Percentiles rank a stretch among this genome's conserved stretches.
phyloP scores from a whole-genome alignment of 2,797 vertebrate genomes.

The Paratrypauchen microcephalus region DNA sequence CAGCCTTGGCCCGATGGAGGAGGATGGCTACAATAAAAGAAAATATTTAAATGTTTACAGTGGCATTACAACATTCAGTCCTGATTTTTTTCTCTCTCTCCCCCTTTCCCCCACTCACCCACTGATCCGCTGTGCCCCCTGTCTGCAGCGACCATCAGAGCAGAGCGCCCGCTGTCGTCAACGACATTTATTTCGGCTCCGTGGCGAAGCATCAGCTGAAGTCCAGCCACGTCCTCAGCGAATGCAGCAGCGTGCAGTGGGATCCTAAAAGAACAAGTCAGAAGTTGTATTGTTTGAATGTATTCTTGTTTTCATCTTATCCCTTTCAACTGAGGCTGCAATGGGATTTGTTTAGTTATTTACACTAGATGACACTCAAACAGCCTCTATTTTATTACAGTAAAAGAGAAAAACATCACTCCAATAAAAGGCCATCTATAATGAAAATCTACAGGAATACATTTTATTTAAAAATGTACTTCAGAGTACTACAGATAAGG shows the following conservation, averaged over 20 bases:
- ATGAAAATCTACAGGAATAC: no score
- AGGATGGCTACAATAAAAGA: constrained; percentile 78
- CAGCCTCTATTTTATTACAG: no score
- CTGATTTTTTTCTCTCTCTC: neutral
- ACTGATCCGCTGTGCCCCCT: constrained; percentile 90
- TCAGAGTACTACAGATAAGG: no score
- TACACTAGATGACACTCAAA: neutral
- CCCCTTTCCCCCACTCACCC: constrained; percentile 70
- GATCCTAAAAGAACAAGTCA: constrained; percentile 74
- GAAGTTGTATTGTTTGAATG: neutral
- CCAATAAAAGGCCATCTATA: no score
- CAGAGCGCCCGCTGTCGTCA: constrained; percentile 87
- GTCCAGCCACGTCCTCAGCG: constrained; percentile 88
- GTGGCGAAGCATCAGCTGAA: constrained; percentile 91
- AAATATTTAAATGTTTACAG: neutral
- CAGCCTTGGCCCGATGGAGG: constrained; percentile 92
- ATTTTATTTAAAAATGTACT: no score
- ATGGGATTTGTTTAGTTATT: neutral
- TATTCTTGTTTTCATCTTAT: neutral
- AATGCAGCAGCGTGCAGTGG: constrained; percentile 96
- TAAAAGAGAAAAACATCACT: no score
- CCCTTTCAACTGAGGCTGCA: neutral
- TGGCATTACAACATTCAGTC: neutral
- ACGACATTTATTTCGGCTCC: constrained; percentile 88
- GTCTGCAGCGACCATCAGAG: constrained; percentile 94